Base-by-base conservation (phyloP, 2,888 invertebrate species). In the Lydus trimaculatus region DNA sequence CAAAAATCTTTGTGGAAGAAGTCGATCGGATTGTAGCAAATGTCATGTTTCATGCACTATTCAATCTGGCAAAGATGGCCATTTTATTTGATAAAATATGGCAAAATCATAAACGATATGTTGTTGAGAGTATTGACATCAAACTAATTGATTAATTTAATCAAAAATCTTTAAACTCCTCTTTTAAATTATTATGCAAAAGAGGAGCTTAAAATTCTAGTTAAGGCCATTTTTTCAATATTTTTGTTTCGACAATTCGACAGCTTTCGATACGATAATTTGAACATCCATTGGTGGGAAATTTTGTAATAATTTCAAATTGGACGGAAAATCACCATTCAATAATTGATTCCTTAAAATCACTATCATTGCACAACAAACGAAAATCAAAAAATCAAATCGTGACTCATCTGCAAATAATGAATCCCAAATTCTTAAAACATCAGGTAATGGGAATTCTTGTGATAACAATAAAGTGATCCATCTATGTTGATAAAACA, bases 281-380 rank as follows among this genome's bases (percentile, higher is more conserved):
- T 94, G 93, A 31, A 96, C 93, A 84, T 97, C 96, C 88, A 93
- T 94, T 15, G 94, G 91, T 65, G 96, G 96, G 84, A 94, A 97
- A 83, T 94, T 95, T 87, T 98, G 98, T 31, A 99, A 87, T 13
- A 99, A 87, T 85, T 98, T 98, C 62, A 99, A 94, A 86, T 97
- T 97, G 31, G 92, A 89, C 63, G 98, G 94, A 86, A 99, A 99
- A 85, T 99, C 99, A 64, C 94, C 94, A 65, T 87, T 88, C 65
- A 99, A 86, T 71, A 99, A 87, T 76, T 94, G 91, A 62, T 95
- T 91, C 82, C 95, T 90, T 74, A 97, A 87, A 76, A 97, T 90
- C 96, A 97, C 88, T 77, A 99, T 94, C 99, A 99, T 99, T 79
- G 98, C 96, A 87, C 97, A 95, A 85, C 98, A 98, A 67, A 98